Evolutionary conservation across 1,140 invertebrate genomes (phyloP), one percentile per base, ranked within the genome.

Genomic region (Drosophila truncata): DNA sequence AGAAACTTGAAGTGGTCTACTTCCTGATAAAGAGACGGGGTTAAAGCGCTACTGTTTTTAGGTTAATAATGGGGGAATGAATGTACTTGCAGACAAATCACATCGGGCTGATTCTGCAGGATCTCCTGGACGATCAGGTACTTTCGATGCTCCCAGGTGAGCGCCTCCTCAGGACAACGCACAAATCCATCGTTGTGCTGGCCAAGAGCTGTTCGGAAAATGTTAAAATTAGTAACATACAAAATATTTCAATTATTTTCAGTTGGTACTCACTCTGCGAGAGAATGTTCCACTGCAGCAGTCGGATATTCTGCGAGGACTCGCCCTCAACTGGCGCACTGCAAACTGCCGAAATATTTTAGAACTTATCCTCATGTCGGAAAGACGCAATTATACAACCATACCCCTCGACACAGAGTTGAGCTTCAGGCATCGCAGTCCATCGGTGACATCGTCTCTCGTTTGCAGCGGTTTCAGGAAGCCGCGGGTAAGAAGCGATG

Each of bases 1-100:
- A 97, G 84, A 81, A 96, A 96, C 57, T 95, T 94, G 83, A 96
- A 97, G 83, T 96, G 96, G 91, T 97, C 96, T 2, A 97, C 96
- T 94, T 97, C 95, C 95, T 96, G 25, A 14, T 42, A 46, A 42
- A n/a, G n/a, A 41, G 41, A 46, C 6, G 0, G 14, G 14, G 62
- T 88, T 87, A 88, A 80, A 82, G 78, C 62, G 66, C 67, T 50
- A 91, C 76, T 82, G 67, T 31, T 13, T 29, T 23, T 20, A 1
- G 6, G 54, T 27, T 44, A 27, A 14, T 5, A 8, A 8, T 13
- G 9, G 6, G 37, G 47, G 20, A 7, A 20, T 2, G 29, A 25
- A 33, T 75, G 58, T 87, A 87, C 84, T 93, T 97, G 95, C 73
- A 97, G 93, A 91, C 96, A 97, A 54, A 97, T 94, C 42, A 97